Evolutionary conservation across 2,888 invertebrate species (phyloP).

Genomic region (Eremobia ochroleuca): DNA sequence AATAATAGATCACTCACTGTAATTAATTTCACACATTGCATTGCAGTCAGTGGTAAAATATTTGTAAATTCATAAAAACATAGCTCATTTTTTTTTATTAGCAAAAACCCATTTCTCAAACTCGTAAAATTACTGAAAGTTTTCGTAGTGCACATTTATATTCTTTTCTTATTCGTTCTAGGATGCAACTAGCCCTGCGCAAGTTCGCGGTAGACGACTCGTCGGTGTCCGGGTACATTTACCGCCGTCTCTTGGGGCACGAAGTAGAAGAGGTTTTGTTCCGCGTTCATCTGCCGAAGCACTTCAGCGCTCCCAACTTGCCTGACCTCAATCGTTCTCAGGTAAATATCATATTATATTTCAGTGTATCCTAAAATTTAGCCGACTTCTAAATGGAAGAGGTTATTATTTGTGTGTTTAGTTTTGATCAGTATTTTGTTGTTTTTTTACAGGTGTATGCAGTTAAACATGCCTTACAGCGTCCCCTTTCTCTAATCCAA

Average conservation of each 20-base stretch:
- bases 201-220: conserved; percentile 99
- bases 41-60: background rate
- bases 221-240: conserved; percentile 99
- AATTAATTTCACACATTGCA: background rate
- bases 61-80: background rate
- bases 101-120: background rate
- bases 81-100: background rate
- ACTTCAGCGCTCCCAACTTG: conserved; percentile 99
- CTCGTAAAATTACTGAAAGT: background rate
- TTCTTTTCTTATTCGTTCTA: conserved; percentile 74
- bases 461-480: conserved; percentile 99
- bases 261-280: conserved; percentile 98
- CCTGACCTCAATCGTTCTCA: conserved; percentile 99
- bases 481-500: conserved; percentile 99
- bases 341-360: conserved; percentile 77
- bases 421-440: background rate
- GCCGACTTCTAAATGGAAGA: background rate
- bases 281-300: conserved; percentile 97
- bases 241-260: conserved; percentile 98
- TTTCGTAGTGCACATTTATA: background rate
- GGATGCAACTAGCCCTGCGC: conserved; percentile 98
- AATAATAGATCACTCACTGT: background rate
- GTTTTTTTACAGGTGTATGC: conserved; percentile 95
- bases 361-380: background rate
- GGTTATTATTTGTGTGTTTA: background rate